Base-by-base conservation (phyloP, 53 echinoderm and acorn worm species). In the Patiria pectinifera region DNA sequence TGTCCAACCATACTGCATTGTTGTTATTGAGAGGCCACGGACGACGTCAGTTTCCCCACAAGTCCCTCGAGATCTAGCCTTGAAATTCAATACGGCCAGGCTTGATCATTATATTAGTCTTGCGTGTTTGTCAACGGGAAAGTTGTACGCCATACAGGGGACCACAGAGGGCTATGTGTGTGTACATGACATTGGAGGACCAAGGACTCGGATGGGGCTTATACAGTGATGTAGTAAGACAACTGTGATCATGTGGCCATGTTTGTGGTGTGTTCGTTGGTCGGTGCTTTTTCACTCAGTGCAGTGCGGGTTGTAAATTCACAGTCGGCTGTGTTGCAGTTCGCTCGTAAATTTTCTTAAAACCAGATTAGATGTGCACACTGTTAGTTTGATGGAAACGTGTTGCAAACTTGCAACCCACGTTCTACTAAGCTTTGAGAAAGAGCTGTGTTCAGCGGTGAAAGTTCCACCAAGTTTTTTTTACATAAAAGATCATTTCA, bases 71-170 rank as follows among this genome's bases (percentile, higher is more conserved):
- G 72, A 58, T 3, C 48, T 49, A 16, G 25, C 74, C 74, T 74
- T 53, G 86, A 86, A 86, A 86, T 74, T 74, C 58, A 18, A 86
- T 86, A 86, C 72, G 48, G 19, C 86, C 72, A 45, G 45, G 15
- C 58, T 9, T 15, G 86, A 53, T 86, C 49, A 86, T 69, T 86
- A 86, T 18, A 66, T 75, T 75, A 53, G 86, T 26, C 86, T 86
- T 86, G 86, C 72, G 18, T 74, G 22, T 72, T 74, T 86, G 75
- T 86, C 86, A 86, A 74, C 86, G 23, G 25, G 25, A 48, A 86
- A 49, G 23, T 21, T 24, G 35, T 44, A 24, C 10, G 5, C 12
- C 2, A n/a, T n/a, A 23, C 35, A 35, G 35, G 1, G 49, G 7
- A 6, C 45, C 83, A 59, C 24, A 10, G 59, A 86, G 86, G 10